Evolutionary conservation across 2,888 invertebrate species (phyloP).

Genomic region (Cephus runcator): DNA sequence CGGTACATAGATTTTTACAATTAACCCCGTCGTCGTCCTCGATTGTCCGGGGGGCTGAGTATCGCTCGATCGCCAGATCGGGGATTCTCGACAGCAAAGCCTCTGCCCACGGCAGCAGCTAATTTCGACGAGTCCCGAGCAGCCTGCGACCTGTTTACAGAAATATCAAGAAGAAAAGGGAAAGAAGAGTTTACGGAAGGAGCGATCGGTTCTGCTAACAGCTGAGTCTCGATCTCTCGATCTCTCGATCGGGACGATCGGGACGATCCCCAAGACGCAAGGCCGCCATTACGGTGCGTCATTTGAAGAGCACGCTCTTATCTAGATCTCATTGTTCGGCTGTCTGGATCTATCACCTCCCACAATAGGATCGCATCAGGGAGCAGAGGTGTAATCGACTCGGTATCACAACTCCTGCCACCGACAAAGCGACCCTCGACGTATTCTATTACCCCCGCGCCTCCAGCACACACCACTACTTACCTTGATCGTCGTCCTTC

Average conservation of each 20-base stretch:
- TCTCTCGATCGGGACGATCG: background rate
- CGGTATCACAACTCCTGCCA: conserved; percentile 32
- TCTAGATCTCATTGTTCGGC: conserved; percentile 47
- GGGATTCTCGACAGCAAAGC: no score
- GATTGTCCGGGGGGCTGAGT: no score
- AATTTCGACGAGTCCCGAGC: no score
- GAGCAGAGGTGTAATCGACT: conserved; percentile 31
- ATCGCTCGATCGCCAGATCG: no score
- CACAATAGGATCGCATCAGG: conserved; percentile 40
- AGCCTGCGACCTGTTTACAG: no score
- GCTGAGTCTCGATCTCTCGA: background rate
- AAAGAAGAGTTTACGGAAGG: no score
- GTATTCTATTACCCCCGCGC: conserved; percentile 33
- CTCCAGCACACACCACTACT: conserved; percentile 20
- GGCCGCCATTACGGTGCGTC: conserved; percentile 25
- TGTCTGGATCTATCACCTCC: conserved; percentile 49
- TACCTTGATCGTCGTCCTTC: conserved; percentile 25
- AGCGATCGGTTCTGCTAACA: background rate
- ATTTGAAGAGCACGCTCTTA: conserved; percentile 26
- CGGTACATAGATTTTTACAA: conserved; percentile 57
- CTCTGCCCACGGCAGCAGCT: no score
- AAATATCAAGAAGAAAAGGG: no score
- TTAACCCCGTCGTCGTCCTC: conserved; percentile 16
- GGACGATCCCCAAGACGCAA: background rate
- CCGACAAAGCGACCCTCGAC: conserved; percentile 37